Evolutionary conservation across 2,888 invertebrate species (phyloP), one percentile per base, ranked within the genome.

Genomic region (Amaurobius ferox): DNA sequence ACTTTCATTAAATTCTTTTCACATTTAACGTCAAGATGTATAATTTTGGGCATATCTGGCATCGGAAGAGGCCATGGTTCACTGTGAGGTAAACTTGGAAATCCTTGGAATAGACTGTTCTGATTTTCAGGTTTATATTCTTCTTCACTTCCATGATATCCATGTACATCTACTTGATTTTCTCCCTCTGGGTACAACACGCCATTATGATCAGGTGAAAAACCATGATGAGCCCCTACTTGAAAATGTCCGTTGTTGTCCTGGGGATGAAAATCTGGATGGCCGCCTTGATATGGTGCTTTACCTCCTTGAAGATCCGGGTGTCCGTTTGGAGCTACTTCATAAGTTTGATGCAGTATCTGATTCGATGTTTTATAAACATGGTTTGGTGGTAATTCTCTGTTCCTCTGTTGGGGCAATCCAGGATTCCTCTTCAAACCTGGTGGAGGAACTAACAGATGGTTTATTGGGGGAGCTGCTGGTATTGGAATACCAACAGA

Each of bases 1-100:
- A 98, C 97, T 91, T 97, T 95, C 97, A 98, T 98, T 79, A 96
- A 93, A 90, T 95, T 97, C 91, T 97, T 97, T 92, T 97, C 97
- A 91, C 97, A 98, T 91, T 97, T 97, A 0, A 97, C 97, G 90
- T 98, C 97, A 13, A 97, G 92, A 0, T 96, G 96, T 11, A 96
- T 94, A 87, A 97, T 97, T 92, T 97, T 97, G 0, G 97, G 97
- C 96, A 97, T 97, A 89, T 97, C 97, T 11, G 95, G 95, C 2
- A 94, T 94, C 0, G 95, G 95, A 0, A 95, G 94, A 0, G 96
- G 95, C 97, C 97, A 97, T 11, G 95, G 94, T 88, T 97, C 97
- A 48, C 95, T 95, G 39, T 93, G 93, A 2, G 87, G 88, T 23
- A 88, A 66, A 61, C 77, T 85, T 0, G 87, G 76, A 62, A 89